Base-by-base conservation (phyloP, 2,888 invertebrate genomes). In the Exephanes ischioxanthus region DNA sequence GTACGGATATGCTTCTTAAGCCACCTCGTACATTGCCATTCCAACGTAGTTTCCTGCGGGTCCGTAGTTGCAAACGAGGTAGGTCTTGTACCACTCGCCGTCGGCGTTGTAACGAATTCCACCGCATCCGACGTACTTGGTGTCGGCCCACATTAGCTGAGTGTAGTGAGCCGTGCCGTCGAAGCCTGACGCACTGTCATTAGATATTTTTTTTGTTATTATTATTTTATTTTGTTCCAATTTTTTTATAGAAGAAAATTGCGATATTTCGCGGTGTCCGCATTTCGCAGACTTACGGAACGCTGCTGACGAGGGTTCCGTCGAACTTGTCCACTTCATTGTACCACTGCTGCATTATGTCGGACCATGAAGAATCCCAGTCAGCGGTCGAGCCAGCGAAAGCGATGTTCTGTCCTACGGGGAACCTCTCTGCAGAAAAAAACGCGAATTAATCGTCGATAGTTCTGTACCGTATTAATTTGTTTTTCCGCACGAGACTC, bases 91-190 rank as follows among this genome's bases (percentile, higher is more conserved):
- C 76, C 37, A 86, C 3, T n/a, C 45, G 89, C 89, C 79, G n/a
- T 83, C 58, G 90, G 91, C 30, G 2, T 76, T 61, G 90, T 93
- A 95, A 73, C 91, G 91, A 2, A 94, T 91, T 83, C 90, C 92
- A 30, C 95, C 95, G 86, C 95, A 95, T 5, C 95, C 95, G 33
- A 95, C 88, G 41, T 88, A 87, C 51, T 90, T 90, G 0, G 95
- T 94, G 48, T 93, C 91, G 1, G 94, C 95, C 95, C 95, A 95
- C 0, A 95, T 92, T 68, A 95, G 87, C 92, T 95, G 94, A 0
- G 94, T 94, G 89, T 94, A 95, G 87, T 94, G 94, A 3, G 94
- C 94, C 22, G 86, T 87, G 1, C 0, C 11, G 5, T 53, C 67
- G n/a, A 41, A 41, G 41, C 75, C 33, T 5, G 16, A 11, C 1